Conservation (phyloP, 2,888 invertebrate genomes). For the Nudaria mundana region DNA sequence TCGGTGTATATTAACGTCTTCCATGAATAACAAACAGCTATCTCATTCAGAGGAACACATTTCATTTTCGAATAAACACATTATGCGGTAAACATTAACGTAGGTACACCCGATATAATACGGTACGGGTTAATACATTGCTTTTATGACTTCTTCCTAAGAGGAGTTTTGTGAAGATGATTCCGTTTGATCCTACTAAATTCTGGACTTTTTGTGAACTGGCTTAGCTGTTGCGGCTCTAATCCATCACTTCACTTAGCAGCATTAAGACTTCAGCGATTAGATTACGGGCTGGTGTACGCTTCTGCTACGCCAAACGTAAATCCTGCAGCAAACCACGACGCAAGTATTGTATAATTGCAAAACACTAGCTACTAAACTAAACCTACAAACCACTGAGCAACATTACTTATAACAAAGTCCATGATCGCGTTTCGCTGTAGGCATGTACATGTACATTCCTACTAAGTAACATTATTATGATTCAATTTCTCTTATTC, state of each 20-base stretch:
- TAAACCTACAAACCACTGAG: too few relatives aligned
- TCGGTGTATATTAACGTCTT: constrained; percentile 6
- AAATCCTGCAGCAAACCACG: too few relatives aligned
- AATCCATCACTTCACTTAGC: too few relatives aligned
- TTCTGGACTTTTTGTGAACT: too few relatives aligned
- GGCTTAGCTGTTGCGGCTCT: too few relatives aligned
- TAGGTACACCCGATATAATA: constrained; percentile 6
- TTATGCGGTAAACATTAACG: constrained; percentile 2
- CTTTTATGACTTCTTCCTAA: not conserved
- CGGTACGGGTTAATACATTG: constrained; percentile 5
- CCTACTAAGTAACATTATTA: not conserved
- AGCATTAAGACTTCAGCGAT: too few relatives aligned
- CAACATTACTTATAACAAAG: not conserved
- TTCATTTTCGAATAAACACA: constrained; percentile 9
- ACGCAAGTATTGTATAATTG: too few relatives aligned
- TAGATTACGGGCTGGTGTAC: too few relatives aligned
- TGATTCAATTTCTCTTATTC: constrained; percentile 5
- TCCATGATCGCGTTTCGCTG: not conserved
- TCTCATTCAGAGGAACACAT: constrained; percentile 6
- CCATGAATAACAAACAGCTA: constrained; percentile 13
- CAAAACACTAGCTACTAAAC: too few relatives aligned
- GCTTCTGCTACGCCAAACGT: too few relatives aligned
- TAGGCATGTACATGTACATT: too few relatives aligned
- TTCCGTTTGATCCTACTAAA: not conserved
- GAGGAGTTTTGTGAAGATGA: not conserved